Conservation (phyloP, 2,113 vertebrate genomes). For the Canis aureus region DNA sequence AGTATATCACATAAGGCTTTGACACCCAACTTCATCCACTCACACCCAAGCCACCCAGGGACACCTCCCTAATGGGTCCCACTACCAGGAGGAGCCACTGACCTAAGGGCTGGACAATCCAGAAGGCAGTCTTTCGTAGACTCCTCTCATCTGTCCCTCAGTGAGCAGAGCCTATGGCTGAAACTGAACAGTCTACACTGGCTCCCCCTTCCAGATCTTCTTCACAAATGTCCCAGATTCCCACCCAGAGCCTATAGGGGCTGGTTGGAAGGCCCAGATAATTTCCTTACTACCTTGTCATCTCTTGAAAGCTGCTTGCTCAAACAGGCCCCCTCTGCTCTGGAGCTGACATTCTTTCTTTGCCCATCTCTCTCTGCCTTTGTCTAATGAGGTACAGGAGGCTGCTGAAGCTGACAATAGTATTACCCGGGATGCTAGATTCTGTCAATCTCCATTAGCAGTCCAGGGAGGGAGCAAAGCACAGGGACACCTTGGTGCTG, state of each 20-base stretch:
- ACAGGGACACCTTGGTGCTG: slow-evolving; percentile 15
- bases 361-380: slow-evolving; percentile 67
- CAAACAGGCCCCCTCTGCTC: slow-evolving; percentile 4
- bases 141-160: background rate
- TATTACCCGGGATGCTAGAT: slow-evolving; percentile 71
- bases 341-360: slow-evolving; percentile 8
- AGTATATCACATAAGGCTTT: background rate
- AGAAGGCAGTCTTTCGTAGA: background rate
- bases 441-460: slow-evolving; percentile 80
- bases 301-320: slow-evolving; percentile 36
- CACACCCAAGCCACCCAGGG: background rate
- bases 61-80: background rate
- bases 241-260: background rate
- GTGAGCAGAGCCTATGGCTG: background rate
- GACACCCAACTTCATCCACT: background rate
- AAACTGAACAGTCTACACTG: background rate
- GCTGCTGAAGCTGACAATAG: slow-evolving; percentile 74
- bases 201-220: accelerated
- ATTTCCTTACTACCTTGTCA: background rate
- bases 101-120: background rate
- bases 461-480: slow-evolving; percentile 56
- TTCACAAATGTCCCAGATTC: accelerated
- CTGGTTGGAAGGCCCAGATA: background rate
- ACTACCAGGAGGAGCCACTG: background rate
- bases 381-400: slow-evolving; percentile 77